phyloP scores from a whole-genome alignment of 2,113 vertebrate species.

The Oxygymnocypris stewartii region DNA sequence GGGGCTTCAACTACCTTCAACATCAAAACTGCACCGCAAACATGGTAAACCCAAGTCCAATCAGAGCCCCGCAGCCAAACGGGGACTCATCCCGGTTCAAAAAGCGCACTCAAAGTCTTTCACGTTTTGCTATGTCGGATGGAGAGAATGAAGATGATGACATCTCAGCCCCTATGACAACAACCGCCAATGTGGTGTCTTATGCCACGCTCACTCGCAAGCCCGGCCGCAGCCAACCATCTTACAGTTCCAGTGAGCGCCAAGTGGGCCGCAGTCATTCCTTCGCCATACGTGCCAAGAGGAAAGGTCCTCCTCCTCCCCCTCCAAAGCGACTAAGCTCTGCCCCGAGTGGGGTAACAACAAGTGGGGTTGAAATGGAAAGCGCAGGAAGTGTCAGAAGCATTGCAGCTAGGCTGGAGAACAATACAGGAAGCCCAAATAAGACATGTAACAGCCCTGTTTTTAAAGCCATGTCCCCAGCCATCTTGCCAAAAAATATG shows the following conservation, averaged over 20 bases:
- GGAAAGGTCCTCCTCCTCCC: conserved; percentile 88
- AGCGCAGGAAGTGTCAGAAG: conserved; percentile 62
- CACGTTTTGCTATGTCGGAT: conserved; percentile 84
- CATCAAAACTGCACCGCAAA: conserved; percentile 45
- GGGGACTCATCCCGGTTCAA: conserved; percentile 80
- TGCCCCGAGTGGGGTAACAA: conserved; percentile 83
- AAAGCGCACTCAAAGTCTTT: conserved; percentile 83
- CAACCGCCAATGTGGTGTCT: conserved; percentile 76
- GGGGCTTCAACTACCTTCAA: conserved; percentile 64
- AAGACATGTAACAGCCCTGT: conserved; percentile 53
- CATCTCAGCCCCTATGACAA: background rate
- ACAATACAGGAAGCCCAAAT: conserved; percentile 47
- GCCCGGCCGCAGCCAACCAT: conserved; percentile 74
- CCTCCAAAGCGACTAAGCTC: conserved; percentile 95
- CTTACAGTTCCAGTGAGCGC: conserved; percentile 58
- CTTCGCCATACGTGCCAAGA: conserved; percentile 86
- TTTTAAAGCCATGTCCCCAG: conserved; percentile 39
- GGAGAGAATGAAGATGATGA: conserved; percentile 86
- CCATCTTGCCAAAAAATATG: conserved; percentile 46
- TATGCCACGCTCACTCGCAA: conserved; percentile 90
- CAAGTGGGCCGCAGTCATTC: conserved; percentile 91
- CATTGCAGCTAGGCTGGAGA: conserved; percentile 72
- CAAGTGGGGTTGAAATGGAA: conserved; percentile 59
- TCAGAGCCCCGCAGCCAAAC: conserved; percentile 40
- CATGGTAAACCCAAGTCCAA: conserved; percentile 21